Evolutionary conservation across 2,797 vertebrate genomes (phyloP).

Genomic region (Steatocranus sp.): DNA sequence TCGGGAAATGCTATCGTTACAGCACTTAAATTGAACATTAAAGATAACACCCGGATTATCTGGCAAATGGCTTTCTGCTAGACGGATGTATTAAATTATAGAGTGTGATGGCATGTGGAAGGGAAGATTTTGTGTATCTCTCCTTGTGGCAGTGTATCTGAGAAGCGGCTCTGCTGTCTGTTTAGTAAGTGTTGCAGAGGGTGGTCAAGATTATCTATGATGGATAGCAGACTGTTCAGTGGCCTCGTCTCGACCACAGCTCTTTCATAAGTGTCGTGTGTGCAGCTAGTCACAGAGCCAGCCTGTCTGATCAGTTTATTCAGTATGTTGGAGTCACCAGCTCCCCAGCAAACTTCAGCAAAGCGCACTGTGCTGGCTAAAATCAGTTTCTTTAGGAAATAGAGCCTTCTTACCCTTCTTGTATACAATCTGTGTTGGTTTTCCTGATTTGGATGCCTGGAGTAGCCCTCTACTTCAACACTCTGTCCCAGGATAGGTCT

Average conservation of each 20-base stretch:
- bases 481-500: rapidly evolving
- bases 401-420: neutral
- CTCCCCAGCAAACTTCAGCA: neutral
- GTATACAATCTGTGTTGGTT: neutral
- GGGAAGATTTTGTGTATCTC: neutral
- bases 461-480: neutral
- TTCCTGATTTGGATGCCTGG: neutral
- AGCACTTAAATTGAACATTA: neutral
- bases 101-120: neutral
- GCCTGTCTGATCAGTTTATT: neutral
- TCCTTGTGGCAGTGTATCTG: neutral
- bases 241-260: neutral
- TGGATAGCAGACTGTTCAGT: neutral
- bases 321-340: neutral
- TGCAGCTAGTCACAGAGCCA: neutral
- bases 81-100: neutral
- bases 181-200: neutral
- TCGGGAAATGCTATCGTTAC: neutral
- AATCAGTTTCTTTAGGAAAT: neutral
- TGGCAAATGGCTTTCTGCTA: neutral
- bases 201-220: neutral
- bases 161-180: neutral
- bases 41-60: neutral
- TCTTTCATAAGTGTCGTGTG: neutral
- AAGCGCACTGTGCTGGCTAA: neutral